Conservation (phyloP, 2,113 vertebrate species). For the Barnardius zonarius region DNA sequence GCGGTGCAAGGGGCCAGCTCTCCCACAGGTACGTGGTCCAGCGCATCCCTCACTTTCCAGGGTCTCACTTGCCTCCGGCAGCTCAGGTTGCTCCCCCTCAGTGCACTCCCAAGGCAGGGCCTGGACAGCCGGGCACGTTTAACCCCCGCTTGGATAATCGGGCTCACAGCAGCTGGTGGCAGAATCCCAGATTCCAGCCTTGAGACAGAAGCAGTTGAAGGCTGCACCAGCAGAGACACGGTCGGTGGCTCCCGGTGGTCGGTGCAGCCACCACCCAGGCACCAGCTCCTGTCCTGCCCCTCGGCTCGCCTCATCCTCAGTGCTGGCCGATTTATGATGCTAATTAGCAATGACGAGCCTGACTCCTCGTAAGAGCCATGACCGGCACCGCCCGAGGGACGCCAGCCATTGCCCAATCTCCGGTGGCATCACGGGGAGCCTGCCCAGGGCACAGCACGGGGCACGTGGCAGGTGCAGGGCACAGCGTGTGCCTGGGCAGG, state of each 20-base stretch:
- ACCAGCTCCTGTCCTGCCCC: neutral
- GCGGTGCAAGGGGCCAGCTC: neutral
- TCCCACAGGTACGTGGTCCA: neutral
- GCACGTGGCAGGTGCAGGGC: fast-evolving
- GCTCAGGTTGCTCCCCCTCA: fast-evolving
- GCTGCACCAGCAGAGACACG: fast-evolving
- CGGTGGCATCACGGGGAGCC: fast-evolving
- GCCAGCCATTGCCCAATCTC: neutral
- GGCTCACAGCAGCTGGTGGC: neutral
- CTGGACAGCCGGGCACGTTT: neutral
- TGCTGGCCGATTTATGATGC: neutral
- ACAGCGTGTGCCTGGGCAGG: fast-evolving
- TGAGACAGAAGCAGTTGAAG: neutral
- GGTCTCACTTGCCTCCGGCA: neutral
- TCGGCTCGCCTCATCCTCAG: neutral
- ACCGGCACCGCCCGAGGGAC: neutral
- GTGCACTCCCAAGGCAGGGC: fast-evolving
- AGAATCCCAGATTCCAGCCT: neutral
- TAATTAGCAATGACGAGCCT: neutral
- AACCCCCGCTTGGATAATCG: neutral
- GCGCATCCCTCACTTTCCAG: neutral
- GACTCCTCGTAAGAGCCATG: neutral
- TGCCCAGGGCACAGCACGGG: fast-evolving
- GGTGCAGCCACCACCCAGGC: no score
- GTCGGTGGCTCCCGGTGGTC: neutral